Evolutionary conservation across 1,140 invertebrate species (phyloP).

Genomic region (Drosophila sp.): DNA sequence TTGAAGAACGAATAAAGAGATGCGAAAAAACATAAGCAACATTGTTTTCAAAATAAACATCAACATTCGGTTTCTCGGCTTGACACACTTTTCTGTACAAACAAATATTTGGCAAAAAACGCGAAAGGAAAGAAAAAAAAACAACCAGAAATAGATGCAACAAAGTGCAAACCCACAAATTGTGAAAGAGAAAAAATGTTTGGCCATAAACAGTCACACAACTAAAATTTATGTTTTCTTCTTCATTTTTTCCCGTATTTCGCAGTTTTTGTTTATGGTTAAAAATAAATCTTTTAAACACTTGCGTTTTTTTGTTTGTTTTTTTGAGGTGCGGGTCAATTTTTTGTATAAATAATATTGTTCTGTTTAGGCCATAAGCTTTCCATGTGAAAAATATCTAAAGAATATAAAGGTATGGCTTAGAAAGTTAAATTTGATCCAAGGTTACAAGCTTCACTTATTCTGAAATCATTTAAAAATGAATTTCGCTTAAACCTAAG

Average conservation of each 20-base stretch:
- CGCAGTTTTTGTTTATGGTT: slow-evolving; percentile 3
- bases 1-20: background rate
- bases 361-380: background rate
- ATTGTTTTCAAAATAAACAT: slow-evolving; percentile 48
- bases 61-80: slow-evolving; percentile 58
- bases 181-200: slow-evolving; percentile 10
- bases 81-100: slow-evolving; percentile 63
- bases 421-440: no score
- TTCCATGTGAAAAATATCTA: background rate
- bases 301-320: background rate
- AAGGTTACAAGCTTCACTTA: no score
- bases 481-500: no score
- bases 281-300: background rate
- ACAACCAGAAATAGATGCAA: slow-evolving; percentile 26
- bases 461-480: no score
- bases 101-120: slow-evolving; percentile 59
- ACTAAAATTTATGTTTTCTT: slow-evolving; percentile 7
- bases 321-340: background rate
- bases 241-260: background rate
- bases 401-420: no score
- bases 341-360: background rate
- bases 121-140: slow-evolving; percentile 23
- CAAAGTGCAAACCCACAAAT: slow-evolving; percentile 29
- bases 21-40: slow-evolving; percentile 40
- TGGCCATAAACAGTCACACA: slow-evolving; percentile 1